phyloP scores from a whole-genome alignment of 2,113 vertebrate genomes.

The Prionailurus bengalensis region DNA sequence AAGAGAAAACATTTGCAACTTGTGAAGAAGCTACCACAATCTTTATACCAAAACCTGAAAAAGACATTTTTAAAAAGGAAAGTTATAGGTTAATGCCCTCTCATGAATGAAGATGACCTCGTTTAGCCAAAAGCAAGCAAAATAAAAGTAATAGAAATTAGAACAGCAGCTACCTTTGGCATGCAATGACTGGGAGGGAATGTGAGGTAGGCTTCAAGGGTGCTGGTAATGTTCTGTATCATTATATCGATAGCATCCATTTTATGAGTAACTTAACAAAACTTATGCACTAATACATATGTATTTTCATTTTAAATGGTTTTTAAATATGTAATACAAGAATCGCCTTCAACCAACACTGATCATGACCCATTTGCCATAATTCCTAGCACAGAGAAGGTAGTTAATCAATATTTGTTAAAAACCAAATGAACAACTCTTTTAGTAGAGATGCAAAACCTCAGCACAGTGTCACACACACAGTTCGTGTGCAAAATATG shows the following conservation, averaged over 20 bases:
- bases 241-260: not conserved
- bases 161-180: not conserved
- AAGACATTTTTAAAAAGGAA: slow-evolving; percentile 9
- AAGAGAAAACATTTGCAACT: slow-evolving; percentile 16
- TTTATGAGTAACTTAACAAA: not conserved
- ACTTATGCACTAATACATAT: not conserved
- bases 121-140: slow-evolving; percentile 21
- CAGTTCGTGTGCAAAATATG: not conserved
- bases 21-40: not conserved
- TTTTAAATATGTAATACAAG: not conserved
- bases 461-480: not conserved
- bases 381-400: not conserved
- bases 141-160: not conserved
- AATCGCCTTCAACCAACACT: not conserved
- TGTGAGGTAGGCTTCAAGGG: not conserved
- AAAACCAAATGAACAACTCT: not conserved
- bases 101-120: slow-evolving; percentile 2
- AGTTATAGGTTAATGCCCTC: not conserved
- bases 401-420: not conserved
- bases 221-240: not conserved
- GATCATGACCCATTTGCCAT: not conserved
- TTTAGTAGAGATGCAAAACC: not conserved
- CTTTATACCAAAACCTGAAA: not conserved
- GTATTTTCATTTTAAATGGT: not conserved
- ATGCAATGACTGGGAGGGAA: not conserved